Base-by-base conservation (phyloP, 2,888 invertebrate genomes). In the Willowsia nigromaculata region DNA sequence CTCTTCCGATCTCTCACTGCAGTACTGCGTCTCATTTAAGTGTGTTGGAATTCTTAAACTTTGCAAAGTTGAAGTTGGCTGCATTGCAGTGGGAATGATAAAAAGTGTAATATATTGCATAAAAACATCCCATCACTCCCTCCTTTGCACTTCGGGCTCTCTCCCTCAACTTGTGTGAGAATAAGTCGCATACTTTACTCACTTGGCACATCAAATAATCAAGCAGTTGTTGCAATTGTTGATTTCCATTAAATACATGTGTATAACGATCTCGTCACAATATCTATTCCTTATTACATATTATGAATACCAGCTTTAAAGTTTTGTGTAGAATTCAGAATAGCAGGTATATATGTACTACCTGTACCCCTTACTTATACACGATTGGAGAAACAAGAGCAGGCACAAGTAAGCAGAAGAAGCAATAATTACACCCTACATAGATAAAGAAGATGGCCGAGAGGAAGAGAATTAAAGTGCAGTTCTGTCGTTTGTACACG, bases 381-480 rank as follows among this genome's bases (percentile, higher is more conserved):
- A n/a, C n/a, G n/a, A n/a, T n/a, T n/a, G 37, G 27, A 47, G 50
- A 76, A 43, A 76, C 74, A 50, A 76, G 50, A 76, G 74, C 74
- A 76, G 74, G 27, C 50, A 27, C 47, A 71, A 43, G 43, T 43
- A 50, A 30, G 50, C n/a, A 37, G 18, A 76, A 25, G n/a, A 25
- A 76, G 18, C 30, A 80, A 85, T 89, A 89, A 89, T 89, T 89
- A 85, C 89, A 85, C 89, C 85, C 82, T 62, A 71, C 74, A 74
- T 59, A 89, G 82, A 85, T 85, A 85, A 74, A 89, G 82, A 89
- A 89, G 82, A 89, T 89, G 89, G 89, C 89, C 85, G 89, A 89
- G 89, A 89, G 85, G 89, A 89, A 89, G 81, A 71, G 68, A 84
- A 84, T 84, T 68, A 84, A 84, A 74, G 74, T 84, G 84, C 84